Base-by-base conservation (phyloP, 2,113 vertebrate species). In the Pelecanus crispus region DNA sequence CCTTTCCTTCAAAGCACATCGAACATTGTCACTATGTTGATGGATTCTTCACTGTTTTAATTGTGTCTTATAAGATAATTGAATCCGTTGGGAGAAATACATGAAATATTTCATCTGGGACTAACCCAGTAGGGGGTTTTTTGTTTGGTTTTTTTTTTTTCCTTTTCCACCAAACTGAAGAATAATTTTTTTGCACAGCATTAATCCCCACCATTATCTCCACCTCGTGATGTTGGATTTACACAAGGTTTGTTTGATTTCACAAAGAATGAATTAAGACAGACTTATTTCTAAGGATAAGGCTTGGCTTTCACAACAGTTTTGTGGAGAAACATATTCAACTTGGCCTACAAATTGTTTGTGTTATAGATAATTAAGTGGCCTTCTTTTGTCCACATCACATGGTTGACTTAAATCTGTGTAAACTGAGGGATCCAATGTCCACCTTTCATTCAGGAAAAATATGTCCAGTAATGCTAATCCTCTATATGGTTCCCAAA, bases 231-330 rank as follows among this genome's bases (percentile, higher is more conserved):
- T 81, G 50, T 0, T 67, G 74, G 92, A 92, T 92, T 93, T 94
- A 73, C 36, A 68, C 36, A 53, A 42, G 62, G 15, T 16, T 25
- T 75, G 15, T 75, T 84, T 92, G 47, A 84, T 96, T 94, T 94
- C 88, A 75, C 49, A 90, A 78, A 95, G 65, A 71, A 81, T 42
- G 71, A 88, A 96, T 96, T 97, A 96, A 20, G 56, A 62, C 17
- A 96, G 74, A 70, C 36, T n/a, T 88, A 63, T 92, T 95, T 88
- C 45, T 32, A 80, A 88, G 88, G 82, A 93, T 95, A 95, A 95
- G 24, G 14, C 17, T 85, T 92, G 81, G 62, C 29, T 94, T 91
- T 82, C 49, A 80, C 45, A 88, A 86, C 15, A 72, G 65, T 82
- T 95, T 92, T 1, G 2, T 66, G 87, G 36, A 68, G 73, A 91